Percentiles rank a stretch among this genome's conserved stretches.
Conservation (phyloP, 2,888 invertebrate genomes). For the Heteropelma amictum region DNA sequence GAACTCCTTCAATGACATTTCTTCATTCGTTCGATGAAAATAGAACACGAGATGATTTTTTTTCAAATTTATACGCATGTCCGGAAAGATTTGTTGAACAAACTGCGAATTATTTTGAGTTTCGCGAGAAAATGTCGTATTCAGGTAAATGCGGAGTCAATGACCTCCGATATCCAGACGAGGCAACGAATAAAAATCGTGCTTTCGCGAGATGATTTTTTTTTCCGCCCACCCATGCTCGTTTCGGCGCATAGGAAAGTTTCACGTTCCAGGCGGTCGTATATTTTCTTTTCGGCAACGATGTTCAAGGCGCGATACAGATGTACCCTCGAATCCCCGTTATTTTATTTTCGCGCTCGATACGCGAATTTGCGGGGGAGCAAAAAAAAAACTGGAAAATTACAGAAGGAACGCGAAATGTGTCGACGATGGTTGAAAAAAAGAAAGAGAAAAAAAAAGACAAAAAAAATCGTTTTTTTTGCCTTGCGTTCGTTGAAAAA, state of each 20-base stretch:
- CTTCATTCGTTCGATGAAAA: no score
- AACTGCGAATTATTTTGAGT: no score
- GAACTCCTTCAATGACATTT: no score
- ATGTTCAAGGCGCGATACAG: background rate
- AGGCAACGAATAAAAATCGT: conserved; percentile 44
- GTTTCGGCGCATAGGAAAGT: conserved; percentile 24
- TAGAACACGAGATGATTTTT: no score
- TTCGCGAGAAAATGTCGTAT: conserved; percentile 4
- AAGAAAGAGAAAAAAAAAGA: conserved; percentile 32
- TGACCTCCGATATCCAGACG: conserved; percentile 50
- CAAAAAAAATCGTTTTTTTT: conserved; percentile 23
- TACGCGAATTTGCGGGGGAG: background rate
- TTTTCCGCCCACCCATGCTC: conserved; percentile 3
- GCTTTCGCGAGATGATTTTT: background rate
- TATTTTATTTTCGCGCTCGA: background rate
- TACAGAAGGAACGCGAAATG: no score
- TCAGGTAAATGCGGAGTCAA: conserved; percentile 59
- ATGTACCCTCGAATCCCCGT: background rate
- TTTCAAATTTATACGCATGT: no score
- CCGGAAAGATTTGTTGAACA: no score
- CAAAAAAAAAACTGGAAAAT: background rate
- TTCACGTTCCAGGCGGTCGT: conserved; percentile 32
- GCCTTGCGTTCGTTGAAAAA: background rate
- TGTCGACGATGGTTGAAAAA: no score
- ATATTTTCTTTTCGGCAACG: conserved; percentile 3